Conservation (phyloP, 2,797 vertebrate species). For the Siniperca scherzeri region DNA sequence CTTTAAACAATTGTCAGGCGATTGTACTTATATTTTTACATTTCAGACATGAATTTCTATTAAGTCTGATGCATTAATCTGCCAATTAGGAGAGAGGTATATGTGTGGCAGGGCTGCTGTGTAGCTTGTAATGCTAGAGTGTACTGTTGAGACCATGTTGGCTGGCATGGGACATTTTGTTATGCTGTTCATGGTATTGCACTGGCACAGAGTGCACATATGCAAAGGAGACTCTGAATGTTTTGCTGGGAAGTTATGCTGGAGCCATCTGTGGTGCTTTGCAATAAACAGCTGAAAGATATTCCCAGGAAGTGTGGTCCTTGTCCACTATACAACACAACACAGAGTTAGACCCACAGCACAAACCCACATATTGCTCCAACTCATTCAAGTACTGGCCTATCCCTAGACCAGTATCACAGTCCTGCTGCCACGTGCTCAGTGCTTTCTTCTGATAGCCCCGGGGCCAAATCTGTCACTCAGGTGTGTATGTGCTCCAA, state of each 20-base stretch:
- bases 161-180: not conserved
- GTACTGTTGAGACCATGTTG: no score
- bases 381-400: slow-evolving; percentile 6
- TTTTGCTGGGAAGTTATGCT: slow-evolving; percentile 10
- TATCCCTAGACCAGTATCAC: slow-evolving; percentile 27
- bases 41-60: not conserved
- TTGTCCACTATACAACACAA: slow-evolving; percentile 9
- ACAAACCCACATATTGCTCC: not conserved
- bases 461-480: slow-evolving; percentile 65
- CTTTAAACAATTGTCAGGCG: not conserved
- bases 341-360: not conserved
- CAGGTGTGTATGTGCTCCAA: slow-evolving; percentile 56
- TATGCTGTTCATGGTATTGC: not conserved
- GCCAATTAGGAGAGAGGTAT: not conserved
- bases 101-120: not conserved
- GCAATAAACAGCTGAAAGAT: slow-evolving; percentile 17
- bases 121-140: no score
- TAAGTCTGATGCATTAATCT: not conserved
- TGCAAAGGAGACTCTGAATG: not conserved
- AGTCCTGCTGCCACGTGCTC: slow-evolving; percentile 51
- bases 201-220: not conserved
- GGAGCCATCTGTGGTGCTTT: slow-evolving; percentile 17
- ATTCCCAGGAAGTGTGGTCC: slow-evolving; percentile 1
- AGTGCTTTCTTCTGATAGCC: slow-evolving; percentile 32
- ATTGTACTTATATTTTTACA: not conserved